phyloP scores from a whole-genome alignment of 1,140 invertebrate genomes.

The Grapholita molesta region DNA sequence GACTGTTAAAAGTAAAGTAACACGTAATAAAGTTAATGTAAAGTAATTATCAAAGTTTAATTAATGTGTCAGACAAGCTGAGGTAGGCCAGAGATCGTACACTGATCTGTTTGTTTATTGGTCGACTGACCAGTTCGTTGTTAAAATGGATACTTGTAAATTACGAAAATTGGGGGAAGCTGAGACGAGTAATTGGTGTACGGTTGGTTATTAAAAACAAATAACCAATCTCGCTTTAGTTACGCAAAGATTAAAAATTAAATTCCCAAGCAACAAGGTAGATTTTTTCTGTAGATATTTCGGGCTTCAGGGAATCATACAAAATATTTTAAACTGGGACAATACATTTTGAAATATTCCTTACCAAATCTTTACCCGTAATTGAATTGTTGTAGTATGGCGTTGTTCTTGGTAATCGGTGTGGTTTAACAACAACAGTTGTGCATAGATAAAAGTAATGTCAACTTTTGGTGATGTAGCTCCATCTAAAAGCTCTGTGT shows the following conservation, averaged over 20 bases:
- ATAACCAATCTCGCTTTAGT: not conserved
- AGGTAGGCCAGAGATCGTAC: not conserved
- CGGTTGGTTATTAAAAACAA: not conserved
- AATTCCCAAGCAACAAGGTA: not conserved
- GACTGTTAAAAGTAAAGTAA: not conserved
- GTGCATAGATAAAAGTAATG: no score
- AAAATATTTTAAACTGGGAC: no score
- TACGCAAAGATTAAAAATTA: not conserved
- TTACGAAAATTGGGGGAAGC: not conserved
- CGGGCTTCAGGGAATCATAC: no score
- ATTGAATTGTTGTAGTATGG: no score
- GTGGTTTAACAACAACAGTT: no score
- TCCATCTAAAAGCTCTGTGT: no score
- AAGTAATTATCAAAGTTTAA: not conserved
- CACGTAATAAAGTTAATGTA: not conserved
- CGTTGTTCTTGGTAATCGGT: no score
- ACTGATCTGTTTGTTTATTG: not conserved
- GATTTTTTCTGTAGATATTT: not conserved
- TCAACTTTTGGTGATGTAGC: no score
- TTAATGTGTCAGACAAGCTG: not conserved
- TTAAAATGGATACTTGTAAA: not conserved
- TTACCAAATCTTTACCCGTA: no score
- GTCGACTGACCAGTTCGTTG: not conserved
- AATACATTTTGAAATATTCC: no score
- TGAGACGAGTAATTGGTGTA: not conserved